Conservation (phyloP, 2,113 vertebrate genomes). For the Coreoperca whiteheadi region DNA sequence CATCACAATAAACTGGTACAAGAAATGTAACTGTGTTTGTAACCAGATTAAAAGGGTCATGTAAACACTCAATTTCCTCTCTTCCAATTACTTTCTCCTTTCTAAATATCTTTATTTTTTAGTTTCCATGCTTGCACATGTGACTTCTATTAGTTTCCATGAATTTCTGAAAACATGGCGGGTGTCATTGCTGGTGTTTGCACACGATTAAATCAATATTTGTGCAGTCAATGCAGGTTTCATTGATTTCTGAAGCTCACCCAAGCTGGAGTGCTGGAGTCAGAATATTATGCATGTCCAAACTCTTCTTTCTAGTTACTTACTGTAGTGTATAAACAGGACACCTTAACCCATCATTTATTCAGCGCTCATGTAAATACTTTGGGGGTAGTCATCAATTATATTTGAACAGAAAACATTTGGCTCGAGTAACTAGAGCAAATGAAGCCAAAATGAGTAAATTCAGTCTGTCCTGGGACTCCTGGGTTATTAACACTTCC, state of each 20-base stretch:
- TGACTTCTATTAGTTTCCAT: neutral
- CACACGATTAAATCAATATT: neutral
- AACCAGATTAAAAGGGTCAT: neutral
- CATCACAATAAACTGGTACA: neutral
- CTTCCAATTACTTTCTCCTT: neutral
- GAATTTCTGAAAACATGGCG: neutral
- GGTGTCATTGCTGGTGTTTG: neutral
- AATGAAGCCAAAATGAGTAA: slow-evolving; percentile 61
- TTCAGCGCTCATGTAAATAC: slow-evolving; percentile 40
- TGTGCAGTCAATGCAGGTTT: neutral
- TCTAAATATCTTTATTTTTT: neutral
- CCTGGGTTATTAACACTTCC: slow-evolving; percentile 61
- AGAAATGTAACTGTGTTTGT: neutral
- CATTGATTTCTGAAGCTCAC: neutral
- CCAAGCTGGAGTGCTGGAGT: neutral
- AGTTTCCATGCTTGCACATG: neutral
- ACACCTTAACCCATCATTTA: slow-evolving; percentile 39
- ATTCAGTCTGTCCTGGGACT: slow-evolving; percentile 48
- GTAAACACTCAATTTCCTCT: neutral
- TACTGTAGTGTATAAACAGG: slow-evolving; percentile 17
- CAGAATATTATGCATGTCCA: slow-evolving; percentile 8
- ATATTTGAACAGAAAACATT: slow-evolving; percentile 54
- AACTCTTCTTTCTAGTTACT: slow-evolving; percentile 10
- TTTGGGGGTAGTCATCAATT: slow-evolving; percentile 44
- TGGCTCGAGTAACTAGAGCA: slow-evolving; percentile 46